These are phyloP conservation scores for Tapera naevia DNA, from an alignment of 2,797 vertebrate genomes.

Conservation along the genomic window DNA sequence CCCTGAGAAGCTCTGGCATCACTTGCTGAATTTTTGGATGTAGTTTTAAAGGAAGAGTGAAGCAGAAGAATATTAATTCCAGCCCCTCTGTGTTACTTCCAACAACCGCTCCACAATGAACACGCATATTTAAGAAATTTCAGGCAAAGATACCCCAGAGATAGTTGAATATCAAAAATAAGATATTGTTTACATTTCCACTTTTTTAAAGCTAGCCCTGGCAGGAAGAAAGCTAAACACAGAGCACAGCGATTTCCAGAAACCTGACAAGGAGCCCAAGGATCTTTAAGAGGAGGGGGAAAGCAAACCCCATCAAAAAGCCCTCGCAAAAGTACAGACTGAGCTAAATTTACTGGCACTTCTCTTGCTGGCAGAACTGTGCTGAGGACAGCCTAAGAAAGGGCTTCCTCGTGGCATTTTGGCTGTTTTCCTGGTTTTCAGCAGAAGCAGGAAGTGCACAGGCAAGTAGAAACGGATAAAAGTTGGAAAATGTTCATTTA, in stretches of 20 bases:
- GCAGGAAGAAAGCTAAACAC: neutral
- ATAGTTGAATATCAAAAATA: neutral
- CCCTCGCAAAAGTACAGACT: constrained; percentile 15
- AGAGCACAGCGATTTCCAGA: neutral
- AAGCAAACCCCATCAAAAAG: neutral
- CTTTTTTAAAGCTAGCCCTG: neutral
- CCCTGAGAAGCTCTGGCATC: neutral
- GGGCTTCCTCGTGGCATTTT: constrained; percentile 44
- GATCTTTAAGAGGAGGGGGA: neutral
- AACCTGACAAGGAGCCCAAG: neutral
- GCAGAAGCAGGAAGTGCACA: constrained; percentile 44
- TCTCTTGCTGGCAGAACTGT: constrained; percentile 38
- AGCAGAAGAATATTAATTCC: neutral
- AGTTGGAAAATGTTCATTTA: constrained; percentile 12
- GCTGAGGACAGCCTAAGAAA: constrained; percentile 38
- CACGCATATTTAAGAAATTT: neutral
- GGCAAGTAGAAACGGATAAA: constrained; percentile 8
- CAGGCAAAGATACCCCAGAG: neutral
- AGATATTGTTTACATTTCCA: neutral
- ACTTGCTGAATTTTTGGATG: constrained; percentile 2
- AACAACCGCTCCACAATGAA: neutral
- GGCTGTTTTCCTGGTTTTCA: constrained; percentile 55
- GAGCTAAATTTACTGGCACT: constrained; percentile 49
- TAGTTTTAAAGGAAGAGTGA: constrained; percentile 53
- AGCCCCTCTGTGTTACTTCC: too few relatives aligned